Evolutionary conservation across 2,113 vertebrate genomes (phyloP).

Genomic region (Scomber scombrus): DNA sequence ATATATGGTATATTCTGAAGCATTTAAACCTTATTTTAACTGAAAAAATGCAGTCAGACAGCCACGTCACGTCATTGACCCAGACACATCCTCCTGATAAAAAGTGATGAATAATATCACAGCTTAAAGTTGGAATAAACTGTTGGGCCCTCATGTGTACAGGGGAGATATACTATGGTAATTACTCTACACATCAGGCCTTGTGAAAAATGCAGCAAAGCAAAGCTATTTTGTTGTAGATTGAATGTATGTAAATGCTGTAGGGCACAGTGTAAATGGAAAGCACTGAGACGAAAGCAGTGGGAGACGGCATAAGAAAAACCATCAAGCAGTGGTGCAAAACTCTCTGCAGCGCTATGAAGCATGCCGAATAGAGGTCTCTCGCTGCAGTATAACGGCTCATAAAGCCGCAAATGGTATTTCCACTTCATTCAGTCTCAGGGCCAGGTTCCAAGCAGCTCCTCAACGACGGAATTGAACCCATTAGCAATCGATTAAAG

Average conservation of each 20-base stretch:
- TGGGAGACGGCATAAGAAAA: conserved; percentile 77
- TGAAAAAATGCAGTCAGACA: background rate
- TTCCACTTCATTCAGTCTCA: conserved; percentile 87
- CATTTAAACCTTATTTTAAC: background rate
- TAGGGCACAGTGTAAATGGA: conserved; percentile 79
- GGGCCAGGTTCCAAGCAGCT: conserved; percentile 86
- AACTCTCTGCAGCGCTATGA: conserved; percentile 80
- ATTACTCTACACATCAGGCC: conserved; percentile 70
- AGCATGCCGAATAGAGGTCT: conserved; percentile 86
- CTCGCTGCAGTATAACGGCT: conserved; percentile 86
- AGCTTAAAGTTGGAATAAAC: conserved; percentile 57
- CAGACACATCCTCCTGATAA: conserved; percentile 38
- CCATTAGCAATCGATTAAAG: conserved; percentile 89
- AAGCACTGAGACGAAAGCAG: conserved; percentile 80
- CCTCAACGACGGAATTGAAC: conserved; percentile 83
- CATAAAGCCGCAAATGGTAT: conserved; percentile 88
- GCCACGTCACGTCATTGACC: background rate
- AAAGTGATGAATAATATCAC: conserved; percentile 64
- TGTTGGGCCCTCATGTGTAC: conserved; percentile 54
- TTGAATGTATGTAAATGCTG: conserved; percentile 80
- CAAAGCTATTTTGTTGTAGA: conserved; percentile 78
- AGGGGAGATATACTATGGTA: conserved; percentile 65
- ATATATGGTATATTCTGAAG: too few relatives aligned
- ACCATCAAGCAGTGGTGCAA: conserved; percentile 83
- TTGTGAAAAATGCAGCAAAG: conserved; percentile 75